Base-by-base conservation (phyloP, 1,140 invertebrate genomes). In the Drosophila auraria region DNA sequence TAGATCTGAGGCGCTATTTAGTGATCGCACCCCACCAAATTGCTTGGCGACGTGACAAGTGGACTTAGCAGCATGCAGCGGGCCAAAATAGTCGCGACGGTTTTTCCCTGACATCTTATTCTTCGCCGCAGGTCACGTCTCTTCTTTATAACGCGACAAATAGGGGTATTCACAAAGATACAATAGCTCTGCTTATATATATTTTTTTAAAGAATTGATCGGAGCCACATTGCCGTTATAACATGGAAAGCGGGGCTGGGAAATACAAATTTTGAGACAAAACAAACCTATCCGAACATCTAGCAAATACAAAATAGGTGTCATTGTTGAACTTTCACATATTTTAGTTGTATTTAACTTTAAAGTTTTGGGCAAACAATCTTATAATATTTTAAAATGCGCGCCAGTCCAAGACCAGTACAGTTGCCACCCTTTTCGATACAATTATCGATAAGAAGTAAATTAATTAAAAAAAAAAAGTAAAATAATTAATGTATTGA, bases 21-120 rank as follows among this genome's bases (percentile, higher is more conserved):
- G 49, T 76, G 44, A 69, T 50, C 53, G 51, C 71, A 53, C 20
- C 47, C 25, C n/a, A 40, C 51, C 30, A 54, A 77, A 77, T 56
- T 66, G 56, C 56, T 69, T 78, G 75, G 75, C 75, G 63, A 78
- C 75, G 75, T 78, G 73, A 77, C 75, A 77, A 77, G 36, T 14
- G 36, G 12, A 36, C 12, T 20, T 33, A 20, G 59, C 27, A 30
- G 27, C 27, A 30, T 64, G 49, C 49, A 38, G 25, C 11, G 47
- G 33, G 25, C 45, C 30, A 66, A 65, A 72, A 72, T 61, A 36
- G 36, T 72, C 30, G 49, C 45, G 11, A 27, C 23, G 23, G 63
- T 50, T 61, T 50, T 65, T 36, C 66, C 49, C 30, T 47, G 62
- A 68, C 63, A 68, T 71, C 62, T 68, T 54, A 7, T 36, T 68